Evolutionary conservation across 2,113 vertebrate species (phyloP).

Genomic region (Peromyscus maniculatus): DNA sequence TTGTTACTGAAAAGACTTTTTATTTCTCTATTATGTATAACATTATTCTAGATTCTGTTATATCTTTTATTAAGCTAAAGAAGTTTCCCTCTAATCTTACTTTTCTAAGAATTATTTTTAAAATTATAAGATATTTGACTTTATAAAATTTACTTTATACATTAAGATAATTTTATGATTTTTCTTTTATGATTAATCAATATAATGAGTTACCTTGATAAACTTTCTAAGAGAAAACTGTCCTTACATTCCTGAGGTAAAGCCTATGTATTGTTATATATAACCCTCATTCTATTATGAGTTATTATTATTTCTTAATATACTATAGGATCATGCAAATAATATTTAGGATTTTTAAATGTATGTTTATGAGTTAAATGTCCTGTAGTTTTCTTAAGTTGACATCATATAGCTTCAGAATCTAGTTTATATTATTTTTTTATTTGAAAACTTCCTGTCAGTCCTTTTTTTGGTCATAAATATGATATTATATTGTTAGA

Average conservation of each 20-base stretch:
- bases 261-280: neutral
- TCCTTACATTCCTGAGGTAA: neutral
- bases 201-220: slow-evolving; percentile 1
- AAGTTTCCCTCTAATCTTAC: neutral
- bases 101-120: slow-evolving; percentile 4
- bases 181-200: slow-evolving; percentile 20
- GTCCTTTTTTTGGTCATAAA: neutral
- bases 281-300: neutral
- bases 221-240: neutral
- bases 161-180: neutral
- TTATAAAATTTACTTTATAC: slow-evolving; percentile 40
- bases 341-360: slow-evolving; percentile 45
- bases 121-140: slow-evolving; percentile 11
- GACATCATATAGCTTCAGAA: slow-evolving; percentile 38
- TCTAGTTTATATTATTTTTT: neutral
- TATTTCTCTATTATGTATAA: slow-evolving; percentile 28
- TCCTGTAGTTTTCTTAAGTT: neutral
- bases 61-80: slow-evolving; percentile 28
- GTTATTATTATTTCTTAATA: slow-evolving; percentile 41
- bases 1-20: slow-evolving; percentile 12
- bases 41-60: neutral
- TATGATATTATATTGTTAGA: neutral
- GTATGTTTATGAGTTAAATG: slow-evolving; percentile 35
- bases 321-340: neutral
- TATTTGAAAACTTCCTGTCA: slow-evolving; percentile 13